phyloP scores from a whole-genome alignment of 2,797 vertebrate species.

The Hoplostethus mediterraneus region DNA sequence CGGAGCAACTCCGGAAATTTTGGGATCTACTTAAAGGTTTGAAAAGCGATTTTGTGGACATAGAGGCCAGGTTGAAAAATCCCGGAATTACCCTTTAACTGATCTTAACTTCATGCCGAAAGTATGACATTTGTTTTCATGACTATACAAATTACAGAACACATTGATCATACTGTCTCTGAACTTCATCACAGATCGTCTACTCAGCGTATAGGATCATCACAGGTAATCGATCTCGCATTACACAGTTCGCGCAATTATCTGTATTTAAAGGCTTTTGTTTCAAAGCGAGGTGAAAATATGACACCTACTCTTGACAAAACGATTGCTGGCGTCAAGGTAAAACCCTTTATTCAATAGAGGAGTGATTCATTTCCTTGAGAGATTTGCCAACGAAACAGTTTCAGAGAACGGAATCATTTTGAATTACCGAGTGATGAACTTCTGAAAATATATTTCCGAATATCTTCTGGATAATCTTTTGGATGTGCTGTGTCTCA shows the following conservation, averaged over 20 bases:
- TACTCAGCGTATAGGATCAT: constrained; percentile 50
- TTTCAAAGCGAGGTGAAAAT: constrained; percentile 40
- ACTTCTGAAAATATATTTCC: not conserved
- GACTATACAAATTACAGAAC: constrained; percentile 37
- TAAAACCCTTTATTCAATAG: constrained; percentile 28
- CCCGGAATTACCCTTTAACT: no score
- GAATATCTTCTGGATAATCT: no score
- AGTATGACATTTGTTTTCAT: constrained; percentile 26
- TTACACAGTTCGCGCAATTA: constrained; percentile 21
- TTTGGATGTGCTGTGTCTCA: no score
- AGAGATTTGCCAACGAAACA: constrained; percentile 31
- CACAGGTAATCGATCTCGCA: constrained; percentile 44
- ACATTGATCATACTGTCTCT: constrained; percentile 31
- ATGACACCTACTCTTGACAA: constrained; percentile 10
- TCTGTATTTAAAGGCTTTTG: constrained; percentile 42
- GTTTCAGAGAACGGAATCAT: constrained; percentile 29
- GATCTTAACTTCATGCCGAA: constrained; percentile 19
- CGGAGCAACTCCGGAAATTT: no score
- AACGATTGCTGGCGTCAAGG: constrained; percentile 11
- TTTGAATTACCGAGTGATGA: constrained; percentile 18
- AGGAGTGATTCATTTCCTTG: constrained; percentile 15
- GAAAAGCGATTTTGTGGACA: no score
- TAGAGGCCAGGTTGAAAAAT: no score
- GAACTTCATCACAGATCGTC: constrained; percentile 34
- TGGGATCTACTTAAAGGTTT: no score